A percentile compares a stretch with the other conserved stretches of the same genome.
These are phyloP conservation scores for Agrochola litura DNA, from an alignment of 2,888 invertebrate species.

Conservation along the genomic window DNA sequence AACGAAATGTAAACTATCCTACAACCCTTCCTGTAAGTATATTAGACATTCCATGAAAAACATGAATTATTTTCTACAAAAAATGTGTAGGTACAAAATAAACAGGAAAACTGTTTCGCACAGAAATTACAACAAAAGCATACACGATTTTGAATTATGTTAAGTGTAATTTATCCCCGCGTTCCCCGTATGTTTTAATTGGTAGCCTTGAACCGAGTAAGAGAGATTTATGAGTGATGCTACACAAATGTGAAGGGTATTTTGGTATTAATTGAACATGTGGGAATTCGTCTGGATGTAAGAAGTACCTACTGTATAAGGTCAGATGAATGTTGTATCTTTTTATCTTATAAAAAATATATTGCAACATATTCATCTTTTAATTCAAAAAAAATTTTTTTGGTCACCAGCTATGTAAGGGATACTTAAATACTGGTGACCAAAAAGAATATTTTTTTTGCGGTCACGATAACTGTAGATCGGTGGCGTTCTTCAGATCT, in stretches of 20 bases:
- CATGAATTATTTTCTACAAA: neutral
- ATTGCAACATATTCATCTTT: neutral
- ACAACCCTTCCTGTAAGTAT: too few species aligned
- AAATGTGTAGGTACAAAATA: conserved; percentile 5
- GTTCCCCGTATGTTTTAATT: conserved; percentile 54
- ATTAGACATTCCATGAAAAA: conserved; percentile 3
- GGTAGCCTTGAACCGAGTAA: conserved; percentile 51
- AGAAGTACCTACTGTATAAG: conserved; percentile 2
- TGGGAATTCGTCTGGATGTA: conserved; percentile 2
- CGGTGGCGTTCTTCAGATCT: neutral
- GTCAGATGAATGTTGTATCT: conserved; percentile 6
- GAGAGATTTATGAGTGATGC: conserved; percentile 51
- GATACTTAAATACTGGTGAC: too few species aligned
- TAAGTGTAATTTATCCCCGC: conserved; percentile 55
- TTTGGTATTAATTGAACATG: conserved; percentile 49
- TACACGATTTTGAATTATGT: conserved; percentile 51
- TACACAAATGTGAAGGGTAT: conserved; percentile 35
- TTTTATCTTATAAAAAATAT: conserved; percentile 1
- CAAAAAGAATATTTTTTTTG: neutral
- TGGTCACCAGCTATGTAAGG: too few species aligned
- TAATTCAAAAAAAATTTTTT: neutral
- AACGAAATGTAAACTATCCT: too few species aligned
- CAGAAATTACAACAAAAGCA: conserved; percentile 32
- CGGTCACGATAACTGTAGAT: neutral
- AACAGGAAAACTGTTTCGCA: conserved; percentile 38